Base-by-base conservation (phyloP, 2,888 invertebrate species). In the Heliconius charithonia region DNA sequence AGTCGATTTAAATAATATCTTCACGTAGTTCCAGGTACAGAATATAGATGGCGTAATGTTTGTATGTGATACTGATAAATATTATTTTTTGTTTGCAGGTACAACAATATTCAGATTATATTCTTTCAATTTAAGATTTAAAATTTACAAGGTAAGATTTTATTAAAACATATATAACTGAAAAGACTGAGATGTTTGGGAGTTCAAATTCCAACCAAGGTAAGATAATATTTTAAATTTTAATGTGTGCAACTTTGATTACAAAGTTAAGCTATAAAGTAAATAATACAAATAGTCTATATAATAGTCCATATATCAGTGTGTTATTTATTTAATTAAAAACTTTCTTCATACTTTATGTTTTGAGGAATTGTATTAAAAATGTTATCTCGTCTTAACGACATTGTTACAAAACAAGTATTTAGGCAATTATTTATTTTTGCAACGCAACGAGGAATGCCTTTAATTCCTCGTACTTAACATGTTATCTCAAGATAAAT, bases 21-120 rank as follows among this genome's bases (percentile, higher is more conserved):
- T 10, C 6, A 63, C 72, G 67, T 79, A 80, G 76, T 82, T 80
- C 66, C 0, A 22, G 37, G 19, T 29, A 4, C 0, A 1, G 2
- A 22, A 27, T 62, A 81, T 70, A 84, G 84, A 81, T 83, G 84
- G 84, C 83, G 82, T 71, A 6, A 32, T 71, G n/a, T 79, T 13
- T 59, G 3, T 45, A 2, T 37, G 7, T 25, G 7, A 22, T 27
- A 56, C 1, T 59, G 45, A 62, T 56, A 4, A n/a, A 13, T 65
- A 37, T 69, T 29, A n/a, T 62, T 63, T 73, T 67, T 67, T 76
- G 16, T 62, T 80, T 75, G n/a, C 80, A 78, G 80, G 80, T 80
- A 80, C 37, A 37, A 16, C 16, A 7, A 25, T 69, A 45, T 19
- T 9, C 2, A 41, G 25, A n/a, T 67, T 63, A n/a, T 63, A 29